Evolutionary conservation across 2,113 vertebrate species (phyloP).

Genomic region (Hippocampus mohnikei): DNA sequence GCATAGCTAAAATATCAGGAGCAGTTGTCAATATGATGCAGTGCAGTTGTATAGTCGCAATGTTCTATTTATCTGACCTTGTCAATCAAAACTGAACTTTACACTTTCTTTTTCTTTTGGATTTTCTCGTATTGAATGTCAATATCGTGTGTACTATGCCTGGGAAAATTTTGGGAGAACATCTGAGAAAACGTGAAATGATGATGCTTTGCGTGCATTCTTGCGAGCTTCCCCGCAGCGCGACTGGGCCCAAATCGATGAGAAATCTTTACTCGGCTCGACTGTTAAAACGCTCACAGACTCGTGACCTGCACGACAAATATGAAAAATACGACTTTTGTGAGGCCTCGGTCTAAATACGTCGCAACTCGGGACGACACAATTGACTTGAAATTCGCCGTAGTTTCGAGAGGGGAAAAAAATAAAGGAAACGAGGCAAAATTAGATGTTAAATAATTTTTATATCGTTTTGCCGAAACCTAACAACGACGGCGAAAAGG

Average conservation of each 20-base stretch:
- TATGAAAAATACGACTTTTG: background rate
- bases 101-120: background rate
- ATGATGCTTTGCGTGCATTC: background rate
- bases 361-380: background rate
- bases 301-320: background rate
- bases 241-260: conserved; percentile 1
- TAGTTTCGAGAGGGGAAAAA: background rate
- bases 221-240: conserved; percentile 4
- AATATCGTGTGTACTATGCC: background rate
- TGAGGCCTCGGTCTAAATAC: background rate
- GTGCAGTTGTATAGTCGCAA: background rate
- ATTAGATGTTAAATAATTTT: background rate
- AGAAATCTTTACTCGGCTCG: background rate
- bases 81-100: background rate
- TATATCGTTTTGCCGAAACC: background rate
- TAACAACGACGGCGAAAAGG: background rate
- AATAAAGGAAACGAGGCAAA: background rate
- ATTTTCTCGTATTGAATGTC: background rate
- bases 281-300: background rate
- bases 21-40: background rate
- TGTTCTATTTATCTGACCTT: background rate
- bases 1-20: background rate
- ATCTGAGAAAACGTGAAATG: background rate
- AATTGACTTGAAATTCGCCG: background rate
- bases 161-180: background rate